Evolutionary conservation across 2,888 invertebrate species (phyloP).

Genomic region (Drosophila aldrichi): DNA sequence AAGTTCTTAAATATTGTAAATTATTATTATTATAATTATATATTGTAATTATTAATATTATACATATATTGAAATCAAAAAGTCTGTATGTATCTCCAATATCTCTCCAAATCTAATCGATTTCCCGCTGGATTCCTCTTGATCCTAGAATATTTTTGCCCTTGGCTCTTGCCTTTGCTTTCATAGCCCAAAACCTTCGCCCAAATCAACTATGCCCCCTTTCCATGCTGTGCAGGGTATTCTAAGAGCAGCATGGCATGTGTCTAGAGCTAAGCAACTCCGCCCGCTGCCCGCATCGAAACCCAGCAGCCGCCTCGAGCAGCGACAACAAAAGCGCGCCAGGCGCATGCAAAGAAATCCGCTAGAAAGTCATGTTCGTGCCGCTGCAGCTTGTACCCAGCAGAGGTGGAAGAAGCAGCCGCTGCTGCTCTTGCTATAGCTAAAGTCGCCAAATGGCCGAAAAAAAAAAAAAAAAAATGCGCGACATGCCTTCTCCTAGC

Average conservation of each 20-base stretch:
- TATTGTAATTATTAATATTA: too few relatives aligned
- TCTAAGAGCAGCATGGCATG: conserved; percentile 48
- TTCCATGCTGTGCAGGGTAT: neutral
- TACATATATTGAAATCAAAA: too few relatives aligned
- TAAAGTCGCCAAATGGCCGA: conserved; percentile 54
- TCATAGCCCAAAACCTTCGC: too few relatives aligned
- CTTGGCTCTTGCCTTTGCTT: neutral
- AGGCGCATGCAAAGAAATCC: conserved; percentile 77
- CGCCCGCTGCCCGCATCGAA: neutral
- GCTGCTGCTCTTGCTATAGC: conserved; percentile 5
- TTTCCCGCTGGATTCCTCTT: neutral
- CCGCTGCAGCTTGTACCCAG: conserved; percentile 51
- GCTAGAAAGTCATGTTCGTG: conserved; percentile 82
- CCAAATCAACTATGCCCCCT: too few relatives aligned
- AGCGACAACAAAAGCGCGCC: conserved; percentile 69
- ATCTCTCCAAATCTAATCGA: too few relatives aligned
- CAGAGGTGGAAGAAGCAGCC: conserved; percentile 24
- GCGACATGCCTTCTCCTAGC: conserved; percentile 55
- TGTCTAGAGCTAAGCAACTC: conserved; percentile 15
- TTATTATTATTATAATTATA: too few relatives aligned
- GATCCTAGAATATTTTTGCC: neutral
- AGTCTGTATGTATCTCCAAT: too few relatives aligned
- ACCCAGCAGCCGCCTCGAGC: conserved; percentile 27
- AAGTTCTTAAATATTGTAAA: too few relatives aligned
- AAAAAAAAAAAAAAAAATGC: conserved; percentile 44